phyloP scores from a whole-genome alignment of 2,113 vertebrate species.

The Leptobrachium leishanense region DNA sequence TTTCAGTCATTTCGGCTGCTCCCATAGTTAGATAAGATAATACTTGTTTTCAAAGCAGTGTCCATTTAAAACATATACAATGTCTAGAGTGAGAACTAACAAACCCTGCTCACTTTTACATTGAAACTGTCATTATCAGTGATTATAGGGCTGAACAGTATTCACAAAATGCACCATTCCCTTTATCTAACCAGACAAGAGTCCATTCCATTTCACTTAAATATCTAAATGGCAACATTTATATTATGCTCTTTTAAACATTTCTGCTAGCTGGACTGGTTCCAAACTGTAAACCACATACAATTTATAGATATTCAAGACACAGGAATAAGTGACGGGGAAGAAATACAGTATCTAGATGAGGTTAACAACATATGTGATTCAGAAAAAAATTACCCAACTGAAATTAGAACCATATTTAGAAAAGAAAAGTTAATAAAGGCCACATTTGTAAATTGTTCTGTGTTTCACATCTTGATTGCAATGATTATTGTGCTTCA shows the following conservation, averaged over 20 bases:
- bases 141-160: not conserved
- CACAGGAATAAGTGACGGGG: not conserved
- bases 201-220: not conserved
- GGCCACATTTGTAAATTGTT: not conserved
- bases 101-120: no score
- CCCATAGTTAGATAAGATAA: no score
- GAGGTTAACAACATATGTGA: not conserved
- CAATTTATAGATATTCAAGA: not conserved
- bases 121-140: no score
- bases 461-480: not conserved
- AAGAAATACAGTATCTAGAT: not conserved
- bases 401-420: constrained; percentile 1
- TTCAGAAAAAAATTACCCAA: not conserved
- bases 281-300: not conserved
- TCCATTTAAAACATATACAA: no score
- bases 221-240: not conserved
- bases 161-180: not conserved
- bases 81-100: no score
- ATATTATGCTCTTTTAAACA: not conserved
- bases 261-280: not conserved
- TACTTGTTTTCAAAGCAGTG: no score
- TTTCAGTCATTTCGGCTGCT: no score
- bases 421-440: not conserved
- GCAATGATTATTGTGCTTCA: not conserved
- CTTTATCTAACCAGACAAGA: not conserved